Conservation (phyloP, 1,140 invertebrate species). For the Drosophila equinoxialis region DNA sequence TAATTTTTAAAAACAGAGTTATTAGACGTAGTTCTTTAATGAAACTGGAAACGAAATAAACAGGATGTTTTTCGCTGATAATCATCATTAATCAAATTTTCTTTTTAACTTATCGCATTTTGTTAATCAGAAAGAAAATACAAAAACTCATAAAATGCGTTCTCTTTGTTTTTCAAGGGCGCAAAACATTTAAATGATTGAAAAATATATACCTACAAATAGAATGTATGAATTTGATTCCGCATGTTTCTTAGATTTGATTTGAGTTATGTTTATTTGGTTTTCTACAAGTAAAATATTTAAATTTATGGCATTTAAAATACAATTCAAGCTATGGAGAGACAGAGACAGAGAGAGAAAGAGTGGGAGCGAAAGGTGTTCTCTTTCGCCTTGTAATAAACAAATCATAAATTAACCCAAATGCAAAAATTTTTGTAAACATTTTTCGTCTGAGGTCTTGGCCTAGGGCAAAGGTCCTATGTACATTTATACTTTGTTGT, state of each 20-base stretch:
- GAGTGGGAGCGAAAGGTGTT: background rate
- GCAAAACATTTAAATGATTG: slow-evolving; percentile 42
- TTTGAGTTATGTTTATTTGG: slow-evolving; percentile 9
- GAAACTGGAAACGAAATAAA: too few species aligned
- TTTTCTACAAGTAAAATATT: slow-evolving; percentile 21
- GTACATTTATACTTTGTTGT: background rate
- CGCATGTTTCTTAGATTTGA: slow-evolving; percentile 6
- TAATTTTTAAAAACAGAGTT: too few species aligned
- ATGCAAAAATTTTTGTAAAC: slow-evolving; percentile 15
- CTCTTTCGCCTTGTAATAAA: slow-evolving; percentile 20
- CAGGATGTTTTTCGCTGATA: too few species aligned
- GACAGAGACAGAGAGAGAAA: background rate
- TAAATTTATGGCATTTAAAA: slow-evolving; percentile 30
- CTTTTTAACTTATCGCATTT: background rate
- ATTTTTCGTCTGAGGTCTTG: background rate
- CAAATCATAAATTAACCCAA: slow-evolving; percentile 55
- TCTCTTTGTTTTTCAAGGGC: slow-evolving; percentile 2
- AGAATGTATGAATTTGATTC: slow-evolving; percentile 3
- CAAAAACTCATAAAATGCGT: background rate
- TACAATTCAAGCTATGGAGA: slow-evolving; percentile 3
- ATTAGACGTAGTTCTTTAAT: too few species aligned
- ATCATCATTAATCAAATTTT: too few species aligned
- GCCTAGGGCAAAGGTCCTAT: background rate
- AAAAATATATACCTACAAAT: slow-evolving; percentile 27
- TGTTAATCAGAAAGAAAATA: background rate